A percentile compares a stretch with the other conserved stretches of the same genome.
Evolutionary conservation across 2,113 vertebrate species (phyloP).

Genomic region (Athene noctua): DNA sequence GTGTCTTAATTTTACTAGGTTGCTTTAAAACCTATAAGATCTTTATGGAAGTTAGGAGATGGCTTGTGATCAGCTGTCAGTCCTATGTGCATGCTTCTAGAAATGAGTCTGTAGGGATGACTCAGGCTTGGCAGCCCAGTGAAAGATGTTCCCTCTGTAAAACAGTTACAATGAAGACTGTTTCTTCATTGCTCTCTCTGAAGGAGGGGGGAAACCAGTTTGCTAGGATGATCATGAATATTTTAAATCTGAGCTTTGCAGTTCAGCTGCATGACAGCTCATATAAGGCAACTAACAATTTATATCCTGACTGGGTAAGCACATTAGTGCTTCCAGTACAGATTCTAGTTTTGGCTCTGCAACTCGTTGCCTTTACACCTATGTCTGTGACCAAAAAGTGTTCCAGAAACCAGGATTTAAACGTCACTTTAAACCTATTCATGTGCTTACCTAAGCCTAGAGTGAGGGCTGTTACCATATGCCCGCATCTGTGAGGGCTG

Average conservation of each 20-base stretch:
- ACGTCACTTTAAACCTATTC: neutral
- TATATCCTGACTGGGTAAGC: neutral
- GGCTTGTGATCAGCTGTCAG: slow-evolving; percentile 52
- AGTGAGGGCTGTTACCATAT: neutral
- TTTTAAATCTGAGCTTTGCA: slow-evolving; percentile 37
- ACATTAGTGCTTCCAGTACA: neutral
- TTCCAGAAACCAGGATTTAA: slow-evolving; percentile 7
- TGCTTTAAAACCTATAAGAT: slow-evolving; percentile 32
- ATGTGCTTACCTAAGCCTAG: neutral
- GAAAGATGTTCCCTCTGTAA: slow-evolving; percentile 52
- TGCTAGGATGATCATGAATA: slow-evolving; percentile 35
- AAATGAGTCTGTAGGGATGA: slow-evolving; percentile 55
- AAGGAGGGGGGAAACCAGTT: neutral
- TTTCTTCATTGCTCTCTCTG: slow-evolving; percentile 3
- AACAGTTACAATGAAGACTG: slow-evolving; percentile 34
- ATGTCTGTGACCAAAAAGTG: neutral
- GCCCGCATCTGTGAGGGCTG: neutral
- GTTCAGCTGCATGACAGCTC: slow-evolving; percentile 27
- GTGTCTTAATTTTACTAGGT: slow-evolving; percentile 47
- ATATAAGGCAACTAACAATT: neutral
- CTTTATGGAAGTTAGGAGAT: neutral
- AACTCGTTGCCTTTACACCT: neutral
- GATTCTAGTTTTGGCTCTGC: neutral
- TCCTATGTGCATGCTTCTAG: neutral
- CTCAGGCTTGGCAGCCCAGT: slow-evolving; percentile 56